phyloP scores from a whole-genome alignment of 1,140 invertebrate species.

The Cherax destructor region DNA sequence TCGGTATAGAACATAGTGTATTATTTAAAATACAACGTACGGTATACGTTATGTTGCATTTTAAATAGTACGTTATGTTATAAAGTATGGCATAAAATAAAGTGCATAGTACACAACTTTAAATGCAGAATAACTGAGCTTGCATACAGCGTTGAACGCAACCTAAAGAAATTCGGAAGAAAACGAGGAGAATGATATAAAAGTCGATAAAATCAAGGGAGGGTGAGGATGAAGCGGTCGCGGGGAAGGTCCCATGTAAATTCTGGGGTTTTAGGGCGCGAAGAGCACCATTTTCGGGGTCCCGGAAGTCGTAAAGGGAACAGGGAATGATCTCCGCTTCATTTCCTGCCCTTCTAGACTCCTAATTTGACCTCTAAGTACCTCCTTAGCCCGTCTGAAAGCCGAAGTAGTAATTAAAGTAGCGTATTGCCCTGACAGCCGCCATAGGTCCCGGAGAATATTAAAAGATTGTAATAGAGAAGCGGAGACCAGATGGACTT shows the following conservation, averaged over 20 bases:
- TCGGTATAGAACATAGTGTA: too few relatives aligned
- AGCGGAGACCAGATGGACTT: not conserved
- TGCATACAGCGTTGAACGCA: too few relatives aligned
- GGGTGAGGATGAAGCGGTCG: not conserved
- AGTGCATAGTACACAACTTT: too few relatives aligned
- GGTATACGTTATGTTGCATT: too few relatives aligned
- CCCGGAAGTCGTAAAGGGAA: constrained; percentile 5
- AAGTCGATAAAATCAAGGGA: not conserved
- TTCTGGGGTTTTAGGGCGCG: not conserved
- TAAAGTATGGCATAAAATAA: too few relatives aligned
- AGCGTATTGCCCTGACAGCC: not conserved
- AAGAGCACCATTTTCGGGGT: not conserved
- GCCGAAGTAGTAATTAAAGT: constrained; percentile 3
- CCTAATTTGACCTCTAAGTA: not conserved
- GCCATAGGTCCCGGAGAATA: not conserved
- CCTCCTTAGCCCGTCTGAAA: not conserved
- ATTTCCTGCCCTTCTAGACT: not conserved
- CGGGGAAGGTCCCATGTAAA: not conserved
- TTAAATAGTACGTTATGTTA: too few relatives aligned
- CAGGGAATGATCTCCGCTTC: not conserved
- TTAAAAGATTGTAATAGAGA: not conserved
- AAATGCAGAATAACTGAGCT: too few relatives aligned
- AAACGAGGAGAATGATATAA: not conserved
- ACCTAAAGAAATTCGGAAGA: not conserved
- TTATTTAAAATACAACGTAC: too few relatives aligned